Percentiles rank a stretch among this genome's conserved stretches.
phyloP scores from a whole-genome alignment of 2,888 invertebrate genomes.

The Watsonalla cultraria region DNA sequence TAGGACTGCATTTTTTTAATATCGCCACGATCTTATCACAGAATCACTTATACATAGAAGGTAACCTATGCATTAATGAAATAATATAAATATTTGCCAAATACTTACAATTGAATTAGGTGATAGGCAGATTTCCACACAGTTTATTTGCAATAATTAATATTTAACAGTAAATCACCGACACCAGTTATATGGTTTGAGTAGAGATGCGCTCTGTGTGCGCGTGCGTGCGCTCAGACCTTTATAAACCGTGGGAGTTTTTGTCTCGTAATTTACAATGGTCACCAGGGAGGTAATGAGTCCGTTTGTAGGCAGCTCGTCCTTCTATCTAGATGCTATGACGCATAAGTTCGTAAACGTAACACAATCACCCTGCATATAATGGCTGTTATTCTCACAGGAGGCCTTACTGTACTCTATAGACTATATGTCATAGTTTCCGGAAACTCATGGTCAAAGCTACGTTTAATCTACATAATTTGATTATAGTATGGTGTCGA shows the following conservation, averaged over 20 bases:
- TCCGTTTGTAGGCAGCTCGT: conserved; percentile 69
- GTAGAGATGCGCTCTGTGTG: conserved; percentile 70
- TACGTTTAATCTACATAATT: background rate
- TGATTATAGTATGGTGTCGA: too few relatives aligned
- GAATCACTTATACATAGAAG: too few relatives aligned
- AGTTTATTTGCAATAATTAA: background rate
- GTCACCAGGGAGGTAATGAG: conserved; percentile 72
- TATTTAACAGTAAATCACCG: conserved; percentile 34
- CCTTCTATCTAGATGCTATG: conserved; percentile 65
- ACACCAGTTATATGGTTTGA: conserved; percentile 46
- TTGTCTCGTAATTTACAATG: conserved; percentile 73
- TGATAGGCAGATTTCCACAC: background rate
- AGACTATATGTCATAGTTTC: background rate
- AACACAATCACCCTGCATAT: conserved; percentile 33
- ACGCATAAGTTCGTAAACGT: conserved; percentile 55
- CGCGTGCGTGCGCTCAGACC: conserved; percentile 54
- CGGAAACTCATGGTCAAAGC: background rate
- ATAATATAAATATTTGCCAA: background rate
- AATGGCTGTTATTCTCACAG: conserved; percentile 1
- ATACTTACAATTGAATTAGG: background rate
- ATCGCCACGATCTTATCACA: too few relatives aligned
- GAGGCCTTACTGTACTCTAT: conserved; percentile 1
- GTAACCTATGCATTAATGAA: too few relatives aligned
- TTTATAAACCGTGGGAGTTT: conserved; percentile 77
- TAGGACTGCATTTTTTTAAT: too few relatives aligned